These are phyloP conservation scores for Ptyas mucosa DNA, from an alignment of 2,113 vertebrate genomes.

Conservation along the genomic window DNA sequence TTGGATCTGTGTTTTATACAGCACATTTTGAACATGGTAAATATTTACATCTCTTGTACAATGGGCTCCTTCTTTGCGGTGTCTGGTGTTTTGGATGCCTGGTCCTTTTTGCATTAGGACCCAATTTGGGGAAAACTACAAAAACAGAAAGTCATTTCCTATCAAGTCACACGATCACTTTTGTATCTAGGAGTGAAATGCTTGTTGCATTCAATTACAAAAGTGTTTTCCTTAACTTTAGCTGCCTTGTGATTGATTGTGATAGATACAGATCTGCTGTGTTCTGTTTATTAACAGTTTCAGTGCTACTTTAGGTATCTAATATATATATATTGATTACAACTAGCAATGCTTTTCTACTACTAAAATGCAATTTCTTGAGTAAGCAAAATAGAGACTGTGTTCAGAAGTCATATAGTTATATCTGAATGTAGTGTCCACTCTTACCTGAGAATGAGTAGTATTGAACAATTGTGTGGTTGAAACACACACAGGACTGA, in stretches of 20 bases:
- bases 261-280: not conserved
- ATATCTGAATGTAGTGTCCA: not conserved
- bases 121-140: not conserved
- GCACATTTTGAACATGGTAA: not conserved
- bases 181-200: conserved; percentile 10
- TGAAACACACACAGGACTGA: not conserved
- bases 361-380: not conserved
- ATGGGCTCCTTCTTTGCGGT: not conserved
- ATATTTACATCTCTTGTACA: not conserved
- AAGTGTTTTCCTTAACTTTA: conserved; percentile 11
- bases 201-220: conserved; percentile 9
- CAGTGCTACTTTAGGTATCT: conserved; percentile 1
- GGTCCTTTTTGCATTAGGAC: not conserved
- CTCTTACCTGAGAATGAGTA: not conserved
- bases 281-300: conserved; percentile 11
- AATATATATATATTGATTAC: not conserved
- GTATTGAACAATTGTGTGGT: not conserved
- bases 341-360: not conserved
- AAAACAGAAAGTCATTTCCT: conserved; percentile 9
- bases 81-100: not conserved
- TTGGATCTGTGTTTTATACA: not conserved
- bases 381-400: not conserved
- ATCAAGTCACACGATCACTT: not conserved
- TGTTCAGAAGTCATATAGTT: not conserved
- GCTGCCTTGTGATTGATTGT: conserved; percentile 20